These are phyloP conservation scores for Hybos culiciformis DNA, from an alignment of 2,888 invertebrate genomes.

Conservation along the genomic window DNA sequence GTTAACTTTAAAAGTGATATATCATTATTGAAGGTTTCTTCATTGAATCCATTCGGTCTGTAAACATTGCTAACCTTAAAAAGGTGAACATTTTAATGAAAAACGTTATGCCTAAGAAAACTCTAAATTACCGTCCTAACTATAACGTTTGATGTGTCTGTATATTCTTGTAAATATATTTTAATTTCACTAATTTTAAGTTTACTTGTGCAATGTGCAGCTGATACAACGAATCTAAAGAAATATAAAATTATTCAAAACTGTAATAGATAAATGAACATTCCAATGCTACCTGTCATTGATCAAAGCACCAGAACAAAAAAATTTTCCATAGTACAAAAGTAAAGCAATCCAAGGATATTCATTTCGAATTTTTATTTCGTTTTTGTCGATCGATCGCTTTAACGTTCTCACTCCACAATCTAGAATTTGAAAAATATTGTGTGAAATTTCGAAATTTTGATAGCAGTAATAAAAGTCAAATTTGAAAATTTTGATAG, in stretches of 20 bases:
- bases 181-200: slow-evolving; percentile 15
- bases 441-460: too few species aligned
- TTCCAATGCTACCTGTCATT: too few species aligned
- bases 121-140: background rate
- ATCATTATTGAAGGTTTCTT: slow-evolving; percentile 12
- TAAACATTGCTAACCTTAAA: slow-evolving; percentile 1
- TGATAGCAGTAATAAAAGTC: too few species aligned
- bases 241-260: too few species aligned
- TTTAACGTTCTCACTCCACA: slow-evolving; percentile 1
- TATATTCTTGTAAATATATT: slow-evolving; percentile 15
- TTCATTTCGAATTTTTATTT: slow-evolving; percentile 16
- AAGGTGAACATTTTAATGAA: background rate
- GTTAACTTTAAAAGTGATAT: slow-evolving; percentile 13
- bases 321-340: slow-evolving; percentile 16
- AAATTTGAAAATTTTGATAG: too few species aligned
- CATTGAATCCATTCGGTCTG: slow-evolving; percentile 2
- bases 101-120: background rate
- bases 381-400: slow-evolving; percentile 18
- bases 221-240: slow-evolving; percentile 18
- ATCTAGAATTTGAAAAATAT: too few species aligned
- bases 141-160: too few species aligned
- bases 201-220: slow-evolving; percentile 19
- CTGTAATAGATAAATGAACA: too few species aligned
- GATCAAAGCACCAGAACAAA: slow-evolving; percentile 19
- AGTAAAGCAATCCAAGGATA: slow-evolving; percentile 20